Conservation (phyloP, 2,888 invertebrate species). For the Drosophila neoperkinsi region DNA sequence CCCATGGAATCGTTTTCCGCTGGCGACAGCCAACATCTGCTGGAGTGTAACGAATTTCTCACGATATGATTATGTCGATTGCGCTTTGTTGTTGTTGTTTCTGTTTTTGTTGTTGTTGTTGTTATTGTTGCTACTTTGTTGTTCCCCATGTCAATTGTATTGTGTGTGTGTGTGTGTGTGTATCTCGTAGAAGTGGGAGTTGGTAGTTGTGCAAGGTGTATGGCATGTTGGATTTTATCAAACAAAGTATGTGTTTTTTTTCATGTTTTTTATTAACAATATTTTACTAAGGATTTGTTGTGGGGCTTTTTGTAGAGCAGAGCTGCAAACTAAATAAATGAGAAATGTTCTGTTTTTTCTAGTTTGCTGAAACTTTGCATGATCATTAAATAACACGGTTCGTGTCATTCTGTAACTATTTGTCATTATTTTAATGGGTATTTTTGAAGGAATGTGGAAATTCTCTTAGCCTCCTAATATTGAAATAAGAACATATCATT, state of each 20-base stretch:
- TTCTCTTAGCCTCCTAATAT: not conserved
- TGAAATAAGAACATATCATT: not conserved
- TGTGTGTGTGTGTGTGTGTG: constrained; percentile 14
- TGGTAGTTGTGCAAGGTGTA: constrained; percentile 61
- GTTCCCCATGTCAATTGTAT: constrained; percentile 29
- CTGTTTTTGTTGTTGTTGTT: constrained; percentile 34
- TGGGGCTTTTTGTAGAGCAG: not conserved
- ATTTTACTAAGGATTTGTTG: constrained; percentile 31
- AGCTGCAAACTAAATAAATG: constrained; percentile 2
- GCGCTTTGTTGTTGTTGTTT: constrained; percentile 60
- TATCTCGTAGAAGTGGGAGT: constrained; percentile 18
- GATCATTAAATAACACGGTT: not conserved
- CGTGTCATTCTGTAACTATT: not conserved
- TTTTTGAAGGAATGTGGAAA: not conserved
- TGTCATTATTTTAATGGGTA: not conserved
- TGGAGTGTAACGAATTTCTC: constrained; percentile 83
- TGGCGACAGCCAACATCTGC: constrained; percentile 77
- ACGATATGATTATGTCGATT: constrained; percentile 84
- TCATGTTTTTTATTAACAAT: constrained; percentile 22
- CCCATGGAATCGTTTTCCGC: constrained; percentile 39
- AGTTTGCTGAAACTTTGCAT: not conserved
- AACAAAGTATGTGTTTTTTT: constrained; percentile 49
- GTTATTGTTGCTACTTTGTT: constrained; percentile 60
- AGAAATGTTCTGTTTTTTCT: not conserved
- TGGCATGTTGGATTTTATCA: constrained; percentile 61